A percentile compares a stretch with the other conserved stretches of the same genome.
These are phyloP conservation scores for Strix aluco DNA, from an alignment of 2,113 vertebrate genomes.

Conservation along the genomic window DNA sequence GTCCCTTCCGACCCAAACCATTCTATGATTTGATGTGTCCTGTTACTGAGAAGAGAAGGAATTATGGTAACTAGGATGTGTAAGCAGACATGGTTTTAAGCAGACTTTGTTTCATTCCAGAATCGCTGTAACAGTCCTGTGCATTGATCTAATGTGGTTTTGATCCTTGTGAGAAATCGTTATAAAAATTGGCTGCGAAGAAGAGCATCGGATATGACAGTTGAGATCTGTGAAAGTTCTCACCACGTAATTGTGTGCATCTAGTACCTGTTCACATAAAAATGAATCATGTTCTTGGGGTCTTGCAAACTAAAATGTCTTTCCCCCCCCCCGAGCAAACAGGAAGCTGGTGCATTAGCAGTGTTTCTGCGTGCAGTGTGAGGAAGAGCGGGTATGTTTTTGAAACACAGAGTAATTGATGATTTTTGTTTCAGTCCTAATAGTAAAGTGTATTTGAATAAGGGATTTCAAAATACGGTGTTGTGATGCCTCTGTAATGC, in stretches of 20 bases:
- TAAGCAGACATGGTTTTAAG: not conserved
- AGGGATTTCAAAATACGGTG: not conserved
- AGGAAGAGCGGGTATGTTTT: accelerated
- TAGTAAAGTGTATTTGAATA: not conserved
- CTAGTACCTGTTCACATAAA: not conserved
- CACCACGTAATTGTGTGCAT: not conserved
- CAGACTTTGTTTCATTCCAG: not conserved
- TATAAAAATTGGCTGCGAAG: not conserved
- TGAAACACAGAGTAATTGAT: not conserved
- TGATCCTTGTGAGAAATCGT: not conserved
- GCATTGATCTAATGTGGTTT: not conserved
- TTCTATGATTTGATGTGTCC: not conserved
- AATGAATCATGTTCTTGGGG: not conserved
- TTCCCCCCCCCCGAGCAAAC: too few species aligned
- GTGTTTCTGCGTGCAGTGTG: accelerated
- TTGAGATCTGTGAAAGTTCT: not conserved
- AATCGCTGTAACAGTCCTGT: not conserved
- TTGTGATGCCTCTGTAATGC: not conserved
- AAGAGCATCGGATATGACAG: not conserved
- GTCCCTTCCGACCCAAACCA: too few species aligned
- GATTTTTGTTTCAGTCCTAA: not conserved
- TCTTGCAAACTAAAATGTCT: not conserved
- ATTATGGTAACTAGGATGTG: not conserved
- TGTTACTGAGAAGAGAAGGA: not conserved
- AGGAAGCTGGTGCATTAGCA: not conserved